These are phyloP conservation scores for Charadrius vociferus DNA, from an alignment of 2,113 vertebrate species.

Conservation along the genomic window DNA sequence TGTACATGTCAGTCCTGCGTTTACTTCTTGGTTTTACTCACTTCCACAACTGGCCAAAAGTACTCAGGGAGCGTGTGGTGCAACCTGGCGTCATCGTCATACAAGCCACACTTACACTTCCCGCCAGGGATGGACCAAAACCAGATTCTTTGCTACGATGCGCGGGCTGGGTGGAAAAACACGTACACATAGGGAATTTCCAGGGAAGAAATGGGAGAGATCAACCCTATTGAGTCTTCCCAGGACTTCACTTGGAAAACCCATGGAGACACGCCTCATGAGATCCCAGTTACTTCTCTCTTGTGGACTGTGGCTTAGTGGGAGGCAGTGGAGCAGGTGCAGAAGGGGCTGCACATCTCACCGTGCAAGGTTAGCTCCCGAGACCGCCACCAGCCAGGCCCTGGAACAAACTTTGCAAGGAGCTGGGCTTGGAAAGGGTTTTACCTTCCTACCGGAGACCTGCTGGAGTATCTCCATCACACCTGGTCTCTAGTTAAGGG, in stretches of 20 bases:
- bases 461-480: not conserved
- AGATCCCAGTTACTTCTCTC: not conserved
- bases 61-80: not conserved
- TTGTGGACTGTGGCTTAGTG: not conserved
- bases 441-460: not conserved
- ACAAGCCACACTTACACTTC: not conserved
- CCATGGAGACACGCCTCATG: rapidly evolving
- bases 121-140: not conserved
- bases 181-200: not conserved
- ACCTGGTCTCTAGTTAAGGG: not conserved
- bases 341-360: not conserved
- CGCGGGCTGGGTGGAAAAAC: not conserved
- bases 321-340: not conserved
- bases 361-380: rapidly evolving
- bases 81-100: not conserved
- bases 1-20: not conserved
- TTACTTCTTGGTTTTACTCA: not conserved
- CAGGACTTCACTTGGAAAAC: not conserved
- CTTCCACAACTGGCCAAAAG: slow-evolving; percentile 31
- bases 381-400: not conserved
- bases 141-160: rapidly evolving
- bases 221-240: not conserved
- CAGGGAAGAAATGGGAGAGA: not conserved
- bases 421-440: not conserved
- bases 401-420: not conserved